Base-by-base conservation (phyloP, 2,797 vertebrate species). In the Vespertilio murinus region DNA sequence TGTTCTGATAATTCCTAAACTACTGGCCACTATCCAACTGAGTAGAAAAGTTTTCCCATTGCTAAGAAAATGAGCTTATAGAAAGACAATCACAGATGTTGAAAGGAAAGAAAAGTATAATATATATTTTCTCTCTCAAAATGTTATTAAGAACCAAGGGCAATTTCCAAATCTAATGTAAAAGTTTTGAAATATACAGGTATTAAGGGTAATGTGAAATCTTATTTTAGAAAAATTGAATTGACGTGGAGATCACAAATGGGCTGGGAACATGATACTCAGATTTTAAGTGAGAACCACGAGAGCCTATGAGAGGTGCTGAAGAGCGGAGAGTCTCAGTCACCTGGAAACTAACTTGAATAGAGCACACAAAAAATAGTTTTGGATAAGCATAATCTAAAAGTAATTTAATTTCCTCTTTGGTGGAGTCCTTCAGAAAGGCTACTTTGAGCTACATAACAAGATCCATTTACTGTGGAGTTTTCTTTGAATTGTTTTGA, bases 371-470 rank as follows among this genome's bases (percentile, higher is more conserved):
- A 54, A 59, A 28, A 88, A 38, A 75, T 49, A 40, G 38, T 84
- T 96, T 67, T 79, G n/a, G 38, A 52, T 87, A 96, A 88, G 70
- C 85, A 75, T 40, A 75, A 64, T 88, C 64, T 81, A 73, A 92
- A 95, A 93, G 33, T 70, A 84, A 77, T 77, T 80, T 92, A 79
- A 65, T 40, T 25, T 77, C 23, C 78, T 12, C 9, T 73, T 28
- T 30, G 1, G 47, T 65, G 9, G 17, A 20, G 45, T 69, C 7
- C 65, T 79, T 89, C 67, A 18, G 49, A 88, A 93, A 86, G 35
- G 22, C 33, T 77, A 74, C 49, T 80, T 47, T 65, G 92, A 93
- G 23, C 30, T 71, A 52, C 23, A 6, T 71, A 52, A 75, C 22
- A 59, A 81, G 6, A 11, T 70, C 12, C 11, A 30, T 91, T 79